Evolutionary conservation across 2,888 invertebrate genomes (phyloP), one percentile per base, ranked within the genome.

Genomic region (Agrotis ipsilon): DNA sequence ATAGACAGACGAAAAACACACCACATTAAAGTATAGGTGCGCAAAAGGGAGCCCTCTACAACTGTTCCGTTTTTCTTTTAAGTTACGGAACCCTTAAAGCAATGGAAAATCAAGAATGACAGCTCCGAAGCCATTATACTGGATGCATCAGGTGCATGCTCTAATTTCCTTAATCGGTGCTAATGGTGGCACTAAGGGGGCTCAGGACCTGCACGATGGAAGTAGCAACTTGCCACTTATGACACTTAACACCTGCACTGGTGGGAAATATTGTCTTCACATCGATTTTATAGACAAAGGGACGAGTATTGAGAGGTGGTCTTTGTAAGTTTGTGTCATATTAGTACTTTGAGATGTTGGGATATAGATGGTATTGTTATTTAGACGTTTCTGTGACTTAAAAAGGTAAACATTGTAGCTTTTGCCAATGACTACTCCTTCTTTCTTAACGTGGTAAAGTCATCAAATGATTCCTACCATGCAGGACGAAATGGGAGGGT

Each of bases 201-300:
- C 75, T 13, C 48, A 46, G 46, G 72, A 54, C 71, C 68, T 77
- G 72, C 80, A 80, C 80, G 72, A 61, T 68, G 24, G 14, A 19
- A 14, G 46, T 13, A 71, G 46, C 73, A 13, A 51, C 73, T 19
- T 62, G 67, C 68, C 74, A 80, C 61, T 83, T 80, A 82, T 13
- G 57, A 58, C 16, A 79, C 14, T 80, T 81, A 80, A 16, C 80
- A 60, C 82, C 19, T 48, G 13, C n/a, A 27, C 2, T 16, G 67
- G 80, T 80, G 80, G 80, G 80, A 80, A 80, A 81, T 74, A 78
- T 81, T 80, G 82, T 80, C 82, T 80, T 81, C 82, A 78, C 80
- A 70, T 74, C 60, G 74, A 78, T 62, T 73, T 78, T 78, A 78
- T 78, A 80, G 45, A 70, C 64, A 70, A 70, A 69, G 49, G 54